These are phyloP conservation scores for Cacatua alba DNA, from an alignment of 2,113 vertebrate species.

Conservation along the genomic window DNA sequence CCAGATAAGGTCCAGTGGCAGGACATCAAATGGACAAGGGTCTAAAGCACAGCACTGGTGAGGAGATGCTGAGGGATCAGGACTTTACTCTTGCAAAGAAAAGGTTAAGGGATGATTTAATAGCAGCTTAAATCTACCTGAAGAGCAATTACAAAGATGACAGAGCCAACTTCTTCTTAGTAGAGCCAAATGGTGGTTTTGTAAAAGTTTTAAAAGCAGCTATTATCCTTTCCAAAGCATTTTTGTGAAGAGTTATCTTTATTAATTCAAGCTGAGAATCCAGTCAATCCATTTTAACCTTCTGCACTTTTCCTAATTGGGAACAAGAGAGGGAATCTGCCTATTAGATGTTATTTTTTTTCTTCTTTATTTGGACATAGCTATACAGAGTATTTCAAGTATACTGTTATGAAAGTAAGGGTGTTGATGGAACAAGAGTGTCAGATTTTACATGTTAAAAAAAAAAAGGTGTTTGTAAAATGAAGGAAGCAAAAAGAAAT, in stretches of 20 bases:
- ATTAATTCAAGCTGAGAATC: background rate
- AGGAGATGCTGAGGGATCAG: background rate
- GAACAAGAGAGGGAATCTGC: background rate
- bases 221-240: background rate
- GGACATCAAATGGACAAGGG: background rate
- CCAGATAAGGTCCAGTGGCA: background rate
- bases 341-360: background rate
- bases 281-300: background rate
- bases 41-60: background rate
- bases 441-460: background rate
- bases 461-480: background rate
- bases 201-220: background rate
- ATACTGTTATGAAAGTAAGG: background rate
- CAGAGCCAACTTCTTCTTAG: background rate
- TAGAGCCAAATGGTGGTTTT: background rate
- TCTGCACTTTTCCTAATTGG: background rate
- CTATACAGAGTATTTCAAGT: background rate
- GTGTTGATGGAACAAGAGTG: background rate
- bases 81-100: background rate
- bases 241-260: background rate
- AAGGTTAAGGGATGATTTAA: background rate
- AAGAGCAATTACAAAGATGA: background rate
- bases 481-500: background rate
- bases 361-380: background rate
- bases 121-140: background rate